These are phyloP conservation scores for Pachypsylla venusta DNA, from an alignment of 1,140 invertebrate species.

Conservation along the genomic window DNA sequence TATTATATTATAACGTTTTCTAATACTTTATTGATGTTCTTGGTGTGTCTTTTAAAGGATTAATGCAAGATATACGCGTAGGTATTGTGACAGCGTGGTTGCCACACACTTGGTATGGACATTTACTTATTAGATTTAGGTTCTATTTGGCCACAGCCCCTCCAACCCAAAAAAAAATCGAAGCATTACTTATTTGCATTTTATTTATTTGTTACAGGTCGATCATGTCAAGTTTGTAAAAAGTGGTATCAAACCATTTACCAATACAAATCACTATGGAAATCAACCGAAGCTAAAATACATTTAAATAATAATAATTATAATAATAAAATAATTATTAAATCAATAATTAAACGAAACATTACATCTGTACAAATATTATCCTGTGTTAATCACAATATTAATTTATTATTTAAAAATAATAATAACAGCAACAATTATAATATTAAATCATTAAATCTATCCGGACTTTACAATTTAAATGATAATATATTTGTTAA, in stretches of 20 bases:
- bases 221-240: slow-evolving; percentile 77
- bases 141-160: too few relatives aligned
- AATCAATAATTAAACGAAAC: slow-evolving; percentile 61
- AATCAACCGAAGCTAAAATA: slow-evolving; percentile 76
- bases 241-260: slow-evolving; percentile 85
- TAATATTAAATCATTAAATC: slow-evolving; percentile 48
- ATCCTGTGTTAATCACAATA: slow-evolving; percentile 54
- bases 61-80: too few relatives aligned
- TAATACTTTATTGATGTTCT: too few relatives aligned
- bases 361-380: slow-evolving; percentile 79
- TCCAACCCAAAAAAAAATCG: too few relatives aligned
- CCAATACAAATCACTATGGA: slow-evolving; percentile 71
- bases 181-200: too few relatives aligned
- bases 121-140: too few relatives aligned
- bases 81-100: too few relatives aligned
- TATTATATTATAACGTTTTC: too few relatives aligned
- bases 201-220: too few relatives aligned
- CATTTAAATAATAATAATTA: slow-evolving; percentile 44
- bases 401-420: slow-evolving; percentile 56
- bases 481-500: slow-evolving; percentile 45
- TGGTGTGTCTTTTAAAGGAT: too few relatives aligned
- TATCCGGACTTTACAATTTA: slow-evolving; percentile 86
- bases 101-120: too few relatives aligned
- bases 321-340: not conserved
- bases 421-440: slow-evolving; percentile 1